Evolutionary conservation across 2,888 invertebrate genomes (phyloP), one percentile per base, ranked within the genome.

Genomic region (Amphipyra berbera): DNA sequence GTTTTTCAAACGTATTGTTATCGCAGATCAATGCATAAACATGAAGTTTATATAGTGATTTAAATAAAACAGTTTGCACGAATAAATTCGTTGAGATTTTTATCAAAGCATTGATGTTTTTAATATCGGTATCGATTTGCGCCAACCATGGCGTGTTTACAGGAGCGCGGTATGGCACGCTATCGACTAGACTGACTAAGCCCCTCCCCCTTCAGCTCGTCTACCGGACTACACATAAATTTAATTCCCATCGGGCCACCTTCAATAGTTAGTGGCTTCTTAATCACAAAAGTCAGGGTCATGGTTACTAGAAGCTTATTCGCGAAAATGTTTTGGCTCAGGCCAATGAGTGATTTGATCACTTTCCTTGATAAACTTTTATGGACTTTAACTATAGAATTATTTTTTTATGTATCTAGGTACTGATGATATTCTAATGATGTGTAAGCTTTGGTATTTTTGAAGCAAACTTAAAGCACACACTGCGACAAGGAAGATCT

Each of bases 221-320:
- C 54, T 35, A 6, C 13, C 44, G 10, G 37, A 30, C 15, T 27
- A 49, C 37, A 41, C 42, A 58, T 65, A 58, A 48, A 72, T 74
- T 57, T 27, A 37, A 61, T 61, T 56, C 35, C 44, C 61, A 47
- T 45, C 47, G 6, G 45, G 15, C 55, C 52, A 49, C 60, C 52
- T 41, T 61, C 52, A 15, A 46, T 27, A 40, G 33, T 55, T 58
- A 61, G 27, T 55, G 10, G 15, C 37, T 54, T 65, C 61, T 75
- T 59, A 49, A 65, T 65, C 30, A 59, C n/a, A 60, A 58, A 68
- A 56, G 63, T 68, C 65, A 73, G 0, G 67, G 49, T 14, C 42
- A 50, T 12, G 12, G 37, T 35, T 30, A 45, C 44, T 41, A 40
- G 14, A 40, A 46, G 35, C 12, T 21, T 3, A 14, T 13, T 49